These are phyloP conservation scores for Vesta saturnalis DNA, from an alignment of 2,888 invertebrate genomes.

Conservation along the genomic window DNA sequence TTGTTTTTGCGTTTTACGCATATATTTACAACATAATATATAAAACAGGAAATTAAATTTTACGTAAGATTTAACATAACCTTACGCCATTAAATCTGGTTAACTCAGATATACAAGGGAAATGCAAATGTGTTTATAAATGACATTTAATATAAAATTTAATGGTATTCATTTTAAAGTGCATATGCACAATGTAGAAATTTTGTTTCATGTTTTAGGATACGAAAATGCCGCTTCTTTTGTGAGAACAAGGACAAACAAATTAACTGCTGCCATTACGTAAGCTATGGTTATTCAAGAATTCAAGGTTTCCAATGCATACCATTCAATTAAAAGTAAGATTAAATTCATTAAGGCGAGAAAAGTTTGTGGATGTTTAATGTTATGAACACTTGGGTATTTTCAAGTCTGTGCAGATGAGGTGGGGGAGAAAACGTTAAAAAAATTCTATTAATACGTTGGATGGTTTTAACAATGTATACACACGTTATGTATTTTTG, in stretches of 20 bases:
- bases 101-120: no score
- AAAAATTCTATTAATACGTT: no score
- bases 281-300: not conserved
- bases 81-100: not conserved
- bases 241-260: not conserved
- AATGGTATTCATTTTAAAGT: not conserved
- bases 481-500: no score
- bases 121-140: no score
- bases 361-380: no score
- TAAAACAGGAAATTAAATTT: not conserved
- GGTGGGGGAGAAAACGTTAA: no score
- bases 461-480: no score
- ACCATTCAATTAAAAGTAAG: not conserved
- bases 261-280: not conserved
- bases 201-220: not conserved
- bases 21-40: not conserved
- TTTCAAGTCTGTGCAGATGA: no score
- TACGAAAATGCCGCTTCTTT: not conserved
- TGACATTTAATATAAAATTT: not conserved
- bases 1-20: not conserved
- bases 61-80: not conserved
- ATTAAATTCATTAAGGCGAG: not conserved
- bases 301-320: conserved; percentile 9
- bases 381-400: no score
- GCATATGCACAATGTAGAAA: not conserved